These are phyloP conservation scores for Drosophila silvestris DNA, from an alignment of 2,888 invertebrate genomes.

Conservation along the genomic window DNA sequence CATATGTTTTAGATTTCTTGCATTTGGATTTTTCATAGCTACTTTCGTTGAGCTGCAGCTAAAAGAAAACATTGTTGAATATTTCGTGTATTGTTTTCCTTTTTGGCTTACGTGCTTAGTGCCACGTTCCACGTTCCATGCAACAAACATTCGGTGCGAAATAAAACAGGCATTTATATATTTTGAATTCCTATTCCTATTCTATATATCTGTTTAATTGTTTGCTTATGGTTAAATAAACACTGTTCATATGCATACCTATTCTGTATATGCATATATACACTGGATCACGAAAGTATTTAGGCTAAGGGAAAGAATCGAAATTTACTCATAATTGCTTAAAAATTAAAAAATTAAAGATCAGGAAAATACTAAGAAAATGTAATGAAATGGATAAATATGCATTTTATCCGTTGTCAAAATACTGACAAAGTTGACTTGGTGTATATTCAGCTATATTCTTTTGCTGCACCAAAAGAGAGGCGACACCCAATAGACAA, in stretches of 20 bases:
- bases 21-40: neutral
- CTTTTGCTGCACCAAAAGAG: neutral
- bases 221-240: constrained; percentile 41
- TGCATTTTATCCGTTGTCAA: neutral
- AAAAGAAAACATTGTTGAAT: neutral
- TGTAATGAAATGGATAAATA: neutral
- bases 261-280: neutral
- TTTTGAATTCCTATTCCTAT: neutral
- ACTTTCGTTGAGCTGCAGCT: neutral
- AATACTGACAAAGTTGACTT: neutral
- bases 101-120: constrained; percentile 43
- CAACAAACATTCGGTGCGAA: constrained; percentile 8
- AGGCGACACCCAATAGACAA: neutral
- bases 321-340: too few relatives aligned
- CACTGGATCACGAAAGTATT: neutral
- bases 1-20: neutral
- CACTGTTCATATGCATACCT: constrained; percentile 18
- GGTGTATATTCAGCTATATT: constrained; percentile 17
- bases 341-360: neutral
- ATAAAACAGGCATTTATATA: neutral
- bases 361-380: neutral
- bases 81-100: neutral
- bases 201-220: neutral
- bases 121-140: constrained; percentile 4
- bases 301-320: neutral